Evolutionary conservation across 2,797 vertebrate genomes (phyloP).

Genomic region (Miopithecus talapoin): DNA sequence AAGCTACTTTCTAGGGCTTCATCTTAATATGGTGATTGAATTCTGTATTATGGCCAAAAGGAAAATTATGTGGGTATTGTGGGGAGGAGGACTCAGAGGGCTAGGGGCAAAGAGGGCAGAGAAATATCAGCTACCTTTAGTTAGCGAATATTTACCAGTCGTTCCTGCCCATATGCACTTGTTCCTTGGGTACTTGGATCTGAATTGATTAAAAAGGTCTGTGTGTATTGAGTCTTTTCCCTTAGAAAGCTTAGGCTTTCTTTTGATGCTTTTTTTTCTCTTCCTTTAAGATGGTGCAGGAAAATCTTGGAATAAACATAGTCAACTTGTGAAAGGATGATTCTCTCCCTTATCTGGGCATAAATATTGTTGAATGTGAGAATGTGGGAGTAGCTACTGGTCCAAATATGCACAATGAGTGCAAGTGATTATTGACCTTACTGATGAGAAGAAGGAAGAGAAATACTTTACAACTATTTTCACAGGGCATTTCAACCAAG

Average conservation of each 20-base stretch:
- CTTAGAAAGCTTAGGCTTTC: not conserved
- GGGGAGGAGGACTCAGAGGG: not conserved
- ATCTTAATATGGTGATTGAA: not conserved
- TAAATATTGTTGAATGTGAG: not conserved
- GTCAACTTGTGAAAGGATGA: not conserved
- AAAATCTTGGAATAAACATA: not conserved
- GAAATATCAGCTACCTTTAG: not conserved
- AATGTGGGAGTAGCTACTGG: not conserved
- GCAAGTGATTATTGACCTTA: not conserved
- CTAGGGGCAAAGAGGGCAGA: not conserved
- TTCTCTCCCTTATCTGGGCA: not conserved
- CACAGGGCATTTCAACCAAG: not conserved
- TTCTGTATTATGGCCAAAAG: not conserved
- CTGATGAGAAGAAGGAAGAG: not conserved
- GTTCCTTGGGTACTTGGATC: not conserved
- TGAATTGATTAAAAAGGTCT: not conserved
- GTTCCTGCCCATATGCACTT: not conserved
- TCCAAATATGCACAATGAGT: not conserved
- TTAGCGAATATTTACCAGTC: slow-evolving; percentile 1
- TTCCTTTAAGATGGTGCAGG: not conserved
- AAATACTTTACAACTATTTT: not conserved
- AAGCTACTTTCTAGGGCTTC: not conserved
- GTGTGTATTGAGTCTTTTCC: not conserved
- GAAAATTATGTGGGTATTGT: not conserved
- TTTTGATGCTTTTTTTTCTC: not conserved